Evolutionary conservation across 2,113 vertebrate species (phyloP).

Genomic region (Thymallus thymallus): DNA sequence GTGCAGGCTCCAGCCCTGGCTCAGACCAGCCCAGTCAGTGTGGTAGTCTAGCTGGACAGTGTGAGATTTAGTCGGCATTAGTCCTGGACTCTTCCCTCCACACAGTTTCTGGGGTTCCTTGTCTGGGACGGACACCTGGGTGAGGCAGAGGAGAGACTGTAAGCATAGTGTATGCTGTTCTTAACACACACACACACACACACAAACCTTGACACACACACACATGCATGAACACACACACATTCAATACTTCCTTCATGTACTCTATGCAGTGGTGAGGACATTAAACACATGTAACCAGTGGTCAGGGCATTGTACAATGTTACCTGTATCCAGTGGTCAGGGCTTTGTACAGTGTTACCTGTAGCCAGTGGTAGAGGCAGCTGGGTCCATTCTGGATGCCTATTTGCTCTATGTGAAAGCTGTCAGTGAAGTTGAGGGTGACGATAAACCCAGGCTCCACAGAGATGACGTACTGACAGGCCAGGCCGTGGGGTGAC

Average conservation of each 20-base stretch:
- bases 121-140: slow-evolving; percentile 55
- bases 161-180: no score
- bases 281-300: neutral
- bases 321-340: slow-evolving; percentile 72
- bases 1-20: slow-evolving; percentile 69
- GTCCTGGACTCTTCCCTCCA: slow-evolving; percentile 65
- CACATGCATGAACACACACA: neutral
- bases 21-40: slow-evolving; percentile 63
- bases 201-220: neutral
- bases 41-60: slow-evolving; percentile 67
- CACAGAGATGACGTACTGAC: slow-evolving; percentile 68
- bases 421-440: slow-evolving; percentile 69
- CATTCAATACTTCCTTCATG: neutral
- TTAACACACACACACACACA: neutral
- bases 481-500: slow-evolving; percentile 55
- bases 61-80: slow-evolving; percentile 55
- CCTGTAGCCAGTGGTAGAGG: slow-evolving; percentile 71
- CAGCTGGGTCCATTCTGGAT: slow-evolving; percentile 49
- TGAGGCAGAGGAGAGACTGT: neutral
- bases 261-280: no score
- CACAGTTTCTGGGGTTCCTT: slow-evolving; percentile 59
- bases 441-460: slow-evolving; percentile 63
- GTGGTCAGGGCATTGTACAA: neutral
- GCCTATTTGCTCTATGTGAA: slow-evolving; percentile 67
- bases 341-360: slow-evolving; percentile 50